Percentiles rank a stretch among this genome's conserved stretches.
phyloP scores from a whole-genome alignment of 2,888 invertebrate species.

The Mythimna albipuncta region DNA sequence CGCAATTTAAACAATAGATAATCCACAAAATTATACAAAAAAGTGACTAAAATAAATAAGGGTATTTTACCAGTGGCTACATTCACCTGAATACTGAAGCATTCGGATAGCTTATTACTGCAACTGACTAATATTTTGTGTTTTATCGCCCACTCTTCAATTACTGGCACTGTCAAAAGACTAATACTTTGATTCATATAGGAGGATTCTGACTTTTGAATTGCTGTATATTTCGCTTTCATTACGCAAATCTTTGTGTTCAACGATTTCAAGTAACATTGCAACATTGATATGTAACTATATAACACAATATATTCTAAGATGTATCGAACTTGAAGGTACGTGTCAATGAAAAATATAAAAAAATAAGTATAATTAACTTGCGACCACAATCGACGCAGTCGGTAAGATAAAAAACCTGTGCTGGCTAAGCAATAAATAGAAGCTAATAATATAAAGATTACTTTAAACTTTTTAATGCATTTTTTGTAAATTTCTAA shows the following conservation, averaged over 20 bases:
- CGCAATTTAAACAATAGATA: no score
- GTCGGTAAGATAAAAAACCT: neutral
- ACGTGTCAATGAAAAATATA: neutral
- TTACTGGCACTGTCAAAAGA: neutral
- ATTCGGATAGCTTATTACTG: constrained; percentile 10
- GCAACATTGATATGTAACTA: constrained; percentile 12
- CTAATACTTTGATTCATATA: neutral
- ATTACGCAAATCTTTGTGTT: neutral
- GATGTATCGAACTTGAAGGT: neutral
- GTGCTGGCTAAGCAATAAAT: neutral
- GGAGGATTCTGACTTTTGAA: no score
- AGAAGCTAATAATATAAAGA: neutral
- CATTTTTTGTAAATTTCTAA: neutral
- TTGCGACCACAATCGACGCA: neutral
- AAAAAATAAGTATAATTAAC: neutral
- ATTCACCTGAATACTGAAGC: constrained; percentile 26
- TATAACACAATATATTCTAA: constrained; percentile 2
- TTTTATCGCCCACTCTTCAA: constrained; percentile 8
- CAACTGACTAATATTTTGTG: constrained; percentile 27
- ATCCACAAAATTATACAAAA: neutral
- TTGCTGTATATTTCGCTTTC: neutral
- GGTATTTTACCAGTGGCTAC: neutral
- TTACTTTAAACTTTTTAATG: constrained; percentile 3
- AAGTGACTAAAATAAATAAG: neutral
- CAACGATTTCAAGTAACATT: constrained; percentile 2